These are phyloP conservation scores for Thunnus thynnus DNA, from an alignment of 2,113 vertebrate genomes.

Conservation along the genomic window DNA sequence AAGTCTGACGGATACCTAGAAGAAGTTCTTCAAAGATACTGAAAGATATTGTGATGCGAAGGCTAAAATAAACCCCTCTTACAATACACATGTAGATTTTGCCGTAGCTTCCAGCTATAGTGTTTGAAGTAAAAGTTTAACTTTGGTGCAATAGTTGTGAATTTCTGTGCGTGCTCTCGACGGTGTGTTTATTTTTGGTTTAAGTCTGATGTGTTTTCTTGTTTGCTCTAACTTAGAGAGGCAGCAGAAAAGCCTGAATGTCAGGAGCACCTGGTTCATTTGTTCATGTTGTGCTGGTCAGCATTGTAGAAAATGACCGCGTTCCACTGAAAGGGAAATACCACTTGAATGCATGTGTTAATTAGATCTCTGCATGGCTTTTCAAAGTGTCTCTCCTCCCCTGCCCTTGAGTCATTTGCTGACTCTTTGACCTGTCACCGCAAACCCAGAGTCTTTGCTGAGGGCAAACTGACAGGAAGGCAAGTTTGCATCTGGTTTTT, in stretches of 20 bases:
- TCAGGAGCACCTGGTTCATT: conserved; percentile 67
- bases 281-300: conserved; percentile 64
- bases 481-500: conserved; percentile 55
- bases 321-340: conserved; percentile 69
- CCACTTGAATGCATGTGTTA: conserved; percentile 70
- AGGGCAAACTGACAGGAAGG: conserved; percentile 63
- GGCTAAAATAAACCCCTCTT: background rate
- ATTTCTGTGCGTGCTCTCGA: conserved; percentile 5
- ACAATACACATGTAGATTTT: background rate
- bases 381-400: conserved; percentile 64
- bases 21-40: background rate
- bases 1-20: conserved; percentile 33
- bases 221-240: conserved; percentile 33
- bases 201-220: conserved; percentile 10
- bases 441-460: conserved; percentile 59
- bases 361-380: conserved; percentile 73
- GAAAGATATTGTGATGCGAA: conserved; percentile 1
- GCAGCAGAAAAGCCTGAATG: conserved; percentile 50
- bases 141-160: background rate
- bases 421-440: conserved; percentile 80
- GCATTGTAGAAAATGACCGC: conserved; percentile 65
- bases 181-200: background rate
- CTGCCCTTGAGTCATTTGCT: conserved; percentile 78
- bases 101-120: conserved; percentile 12
- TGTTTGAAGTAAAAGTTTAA: conserved; percentile 46